Base-by-base conservation (phyloP, 2,888 invertebrate species). In the Timandra comae region DNA sequence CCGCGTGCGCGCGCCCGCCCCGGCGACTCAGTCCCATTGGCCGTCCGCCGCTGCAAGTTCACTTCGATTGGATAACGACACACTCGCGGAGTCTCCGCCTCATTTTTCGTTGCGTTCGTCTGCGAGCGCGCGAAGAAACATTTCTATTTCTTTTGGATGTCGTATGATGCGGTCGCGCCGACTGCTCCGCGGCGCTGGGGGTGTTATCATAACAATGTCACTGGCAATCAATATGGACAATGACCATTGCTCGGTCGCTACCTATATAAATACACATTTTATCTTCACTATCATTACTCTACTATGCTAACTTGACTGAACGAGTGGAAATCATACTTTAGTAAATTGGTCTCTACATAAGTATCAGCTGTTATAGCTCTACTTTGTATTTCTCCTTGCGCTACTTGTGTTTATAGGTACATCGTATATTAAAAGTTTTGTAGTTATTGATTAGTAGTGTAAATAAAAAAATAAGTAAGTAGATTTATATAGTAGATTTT, bases 201-300 rank as follows among this genome's bases (percentile, higher is more conserved):
- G 67, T 62, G 86, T 81, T 86, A 86, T 88, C 88, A 88, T 88
- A 87, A 88, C 84, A 88, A 88, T 89, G 89, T 89, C 89, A 88
- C 88, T 87, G 75, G 72, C 69, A 87, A 88, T 88, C 89, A 87
- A 89, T 89, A 88, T 82, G 80, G 79, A 78, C 78, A 78, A n/a
- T n/a, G n/a, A n/a, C n/a, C n/a, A n/a, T n/a, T n/a, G n/a, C n/a
- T n/a, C n/a, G n/a, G n/a, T n/a, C n/a, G n/a, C n/a, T n/a, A n/a
- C n/a, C n/a, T n/a, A n/a, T n/a, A n/a, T n/a, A n/a, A n/a, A 33
- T 35, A 27, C 42, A 44, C 42, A 40, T 47, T 41, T 38, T 33
- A 23, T 23, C 30, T 34, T 30, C n/a, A n/a, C n/a, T n/a, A n/a
- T n/a, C n/a, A n/a, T n/a, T n/a, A n/a, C n/a, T n/a, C n/a, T n/a